These are phyloP conservation scores for Anthopleura xanthogrammica DNA, from an alignment of 92 coral and sea anemone genomes.

Conservation along the genomic window DNA sequence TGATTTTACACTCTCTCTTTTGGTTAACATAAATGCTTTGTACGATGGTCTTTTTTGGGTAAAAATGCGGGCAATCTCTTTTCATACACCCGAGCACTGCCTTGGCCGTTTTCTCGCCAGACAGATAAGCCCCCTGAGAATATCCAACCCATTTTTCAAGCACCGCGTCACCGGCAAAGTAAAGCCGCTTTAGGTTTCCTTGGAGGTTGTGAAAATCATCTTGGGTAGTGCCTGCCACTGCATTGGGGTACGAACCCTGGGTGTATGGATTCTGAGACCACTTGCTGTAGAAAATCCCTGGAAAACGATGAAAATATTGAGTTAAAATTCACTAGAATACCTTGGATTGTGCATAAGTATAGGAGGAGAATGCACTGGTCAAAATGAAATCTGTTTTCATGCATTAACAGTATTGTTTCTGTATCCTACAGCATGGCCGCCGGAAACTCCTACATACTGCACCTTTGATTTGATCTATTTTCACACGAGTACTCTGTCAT, in stretches of 20 bases:
- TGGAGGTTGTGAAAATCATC: not conserved
- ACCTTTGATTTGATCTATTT: too few relatives aligned
- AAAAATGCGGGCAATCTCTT: not conserved
- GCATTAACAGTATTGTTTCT: too few relatives aligned
- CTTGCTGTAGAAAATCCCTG: conserved; percentile 10
- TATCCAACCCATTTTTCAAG: conserved; percentile 1
- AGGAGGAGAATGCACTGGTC: too few relatives aligned
- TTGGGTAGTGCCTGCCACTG: not conserved
- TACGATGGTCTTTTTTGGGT: not conserved
- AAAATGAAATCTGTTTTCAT: too few relatives aligned
- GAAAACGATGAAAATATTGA: not conserved
- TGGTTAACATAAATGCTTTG: conserved; percentile 5
- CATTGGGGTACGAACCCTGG: conserved; percentile 23
- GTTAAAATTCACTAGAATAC: not conserved
- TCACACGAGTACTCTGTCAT: too few relatives aligned
- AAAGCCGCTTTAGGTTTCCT: conserved; percentile 8
- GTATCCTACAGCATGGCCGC: too few relatives aligned
- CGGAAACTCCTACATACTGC: too few relatives aligned
- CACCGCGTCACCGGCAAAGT: conserved; percentile 22
- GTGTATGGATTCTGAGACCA: conserved; percentile 18
- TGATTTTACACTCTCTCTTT: not conserved
- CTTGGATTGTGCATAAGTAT: too few relatives aligned
- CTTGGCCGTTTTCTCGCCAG: conserved; percentile 10
- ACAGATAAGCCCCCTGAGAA: conserved; percentile 15
- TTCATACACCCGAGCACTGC: conserved; percentile 4